Evolutionary conservation across 2,113 vertebrate species (phyloP).

Genomic region (Chlamydotis undulata): DNA sequence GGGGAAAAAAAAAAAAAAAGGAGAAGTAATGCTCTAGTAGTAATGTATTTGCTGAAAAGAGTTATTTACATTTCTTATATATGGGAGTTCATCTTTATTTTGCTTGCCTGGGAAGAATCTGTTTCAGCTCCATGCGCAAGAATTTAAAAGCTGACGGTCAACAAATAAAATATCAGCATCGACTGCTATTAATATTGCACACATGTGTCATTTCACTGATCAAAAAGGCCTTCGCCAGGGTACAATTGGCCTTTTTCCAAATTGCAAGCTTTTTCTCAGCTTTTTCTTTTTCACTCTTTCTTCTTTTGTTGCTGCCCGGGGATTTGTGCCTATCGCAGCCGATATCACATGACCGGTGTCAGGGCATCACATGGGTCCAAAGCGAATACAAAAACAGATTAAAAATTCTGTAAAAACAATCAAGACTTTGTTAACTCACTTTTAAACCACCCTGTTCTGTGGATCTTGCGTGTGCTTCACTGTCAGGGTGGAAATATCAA

Average conservation of each 20-base stretch:
- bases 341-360: constrained; percentile 81
- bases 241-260: constrained; percentile 83
- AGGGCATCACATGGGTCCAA: constrained; percentile 82
- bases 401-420: constrained; percentile 78
- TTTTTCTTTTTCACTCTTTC: constrained; percentile 80
- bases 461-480: background rate
- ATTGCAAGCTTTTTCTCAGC: constrained; percentile 81
- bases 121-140: constrained; percentile 51
- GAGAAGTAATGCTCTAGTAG: constrained; percentile 12
- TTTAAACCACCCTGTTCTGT: background rate
- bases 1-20: background rate
- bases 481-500: background rate
- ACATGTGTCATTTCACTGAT: constrained; percentile 84
- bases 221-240: constrained; percentile 75
- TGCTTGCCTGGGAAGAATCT: constrained; percentile 41
- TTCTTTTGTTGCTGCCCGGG: constrained; percentile 83
- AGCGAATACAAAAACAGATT: constrained; percentile 77
- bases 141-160: constrained; percentile 66
- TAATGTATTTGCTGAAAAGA: constrained; percentile 22
- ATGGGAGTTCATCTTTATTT: constrained; percentile 59
- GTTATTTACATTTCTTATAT: constrained; percentile 61
- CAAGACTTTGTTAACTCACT: constrained; percentile 72
- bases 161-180: constrained; percentile 80
- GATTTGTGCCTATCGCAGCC: constrained; percentile 84
- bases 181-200: constrained; percentile 85